Evolutionary conservation across 2,888 invertebrate genomes (phyloP).

Genomic region (Drosophila nr. perissopoda): DNA sequence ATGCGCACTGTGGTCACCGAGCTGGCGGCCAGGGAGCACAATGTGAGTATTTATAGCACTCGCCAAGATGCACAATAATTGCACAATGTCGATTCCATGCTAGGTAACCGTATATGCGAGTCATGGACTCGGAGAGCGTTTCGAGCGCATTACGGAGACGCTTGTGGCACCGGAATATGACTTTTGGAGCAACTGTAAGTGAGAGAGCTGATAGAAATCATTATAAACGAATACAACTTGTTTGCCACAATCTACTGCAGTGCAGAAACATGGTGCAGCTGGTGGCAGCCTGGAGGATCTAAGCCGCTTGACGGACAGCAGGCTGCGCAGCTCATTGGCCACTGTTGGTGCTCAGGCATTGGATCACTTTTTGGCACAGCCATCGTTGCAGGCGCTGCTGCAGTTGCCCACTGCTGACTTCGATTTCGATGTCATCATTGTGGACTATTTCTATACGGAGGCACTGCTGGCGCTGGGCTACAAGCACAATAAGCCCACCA

Average conservation of each 20-base stretch:
- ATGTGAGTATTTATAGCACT: constrained; percentile 71
- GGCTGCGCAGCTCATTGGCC: constrained; percentile 75
- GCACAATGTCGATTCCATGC: not conserved
- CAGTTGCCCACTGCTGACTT: constrained; percentile 82
- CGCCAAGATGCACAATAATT: not conserved
- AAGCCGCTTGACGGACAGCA: constrained; percentile 49
- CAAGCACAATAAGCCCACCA: constrained; percentile 83
- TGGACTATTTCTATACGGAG: constrained; percentile 85
- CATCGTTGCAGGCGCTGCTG: constrained; percentile 62
- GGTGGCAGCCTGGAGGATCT: constrained; percentile 63
- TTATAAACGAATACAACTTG: not conserved
- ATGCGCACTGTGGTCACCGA: constrained; percentile 84
- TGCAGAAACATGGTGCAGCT: constrained; percentile 61
- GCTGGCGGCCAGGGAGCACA: constrained; percentile 85
- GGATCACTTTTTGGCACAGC: constrained; percentile 78
- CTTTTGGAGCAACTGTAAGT: constrained; percentile 82
- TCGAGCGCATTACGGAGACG: constrained; percentile 81
- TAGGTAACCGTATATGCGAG: constrained; percentile 83
- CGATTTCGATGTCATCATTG: constrained; percentile 84
- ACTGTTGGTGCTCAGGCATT: constrained; percentile 73
- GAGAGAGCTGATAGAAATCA: not conserved
- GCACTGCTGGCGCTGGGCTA: constrained; percentile 84
- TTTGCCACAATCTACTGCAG: constrained; percentile 37
- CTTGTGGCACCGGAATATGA: constrained; percentile 78
- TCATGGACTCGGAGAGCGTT: constrained; percentile 81